Evolutionary conservation across 2,888 invertebrate species (phyloP).

Genomic region (Polydrusus cervinus): DNA sequence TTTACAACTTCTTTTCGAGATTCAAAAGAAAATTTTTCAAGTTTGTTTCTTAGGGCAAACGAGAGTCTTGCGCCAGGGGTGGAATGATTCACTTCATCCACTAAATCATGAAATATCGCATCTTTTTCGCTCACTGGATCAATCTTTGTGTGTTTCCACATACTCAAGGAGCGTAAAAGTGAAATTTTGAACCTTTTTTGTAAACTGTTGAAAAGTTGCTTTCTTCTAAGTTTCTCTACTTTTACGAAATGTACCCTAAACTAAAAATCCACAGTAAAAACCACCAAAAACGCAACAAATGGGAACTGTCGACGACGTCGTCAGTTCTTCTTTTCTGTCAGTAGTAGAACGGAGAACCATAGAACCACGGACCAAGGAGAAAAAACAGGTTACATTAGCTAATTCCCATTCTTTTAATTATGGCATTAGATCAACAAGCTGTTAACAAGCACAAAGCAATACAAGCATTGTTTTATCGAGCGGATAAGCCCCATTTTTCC

Average conservation of each 20-base stretch:
- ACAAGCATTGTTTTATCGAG: too few species aligned
- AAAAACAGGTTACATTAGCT: too few species aligned
- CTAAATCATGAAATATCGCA: constrained; percentile 76
- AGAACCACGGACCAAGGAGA: too few species aligned
- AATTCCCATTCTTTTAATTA: too few species aligned
- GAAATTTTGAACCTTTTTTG: constrained; percentile 38
- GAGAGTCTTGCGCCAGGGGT: constrained; percentile 81
- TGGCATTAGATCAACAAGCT: too few species aligned
- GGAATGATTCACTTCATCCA: constrained; percentile 79
- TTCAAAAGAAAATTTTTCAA: constrained; percentile 76
- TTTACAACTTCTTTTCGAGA: constrained; percentile 80
- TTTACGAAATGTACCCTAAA: neutral
- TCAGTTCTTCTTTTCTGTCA: too few species aligned
- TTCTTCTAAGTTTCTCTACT: neutral
- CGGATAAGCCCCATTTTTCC: too few species aligned
- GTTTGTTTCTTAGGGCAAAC: constrained; percentile 72
- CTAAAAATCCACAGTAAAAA: too few species aligned
- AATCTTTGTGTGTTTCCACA: constrained; percentile 66
- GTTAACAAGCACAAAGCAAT: too few species aligned
- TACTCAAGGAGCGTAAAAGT: constrained; percentile 57
- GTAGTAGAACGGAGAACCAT: too few species aligned
- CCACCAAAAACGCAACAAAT: neutral
- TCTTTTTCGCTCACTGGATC: constrained; percentile 70
- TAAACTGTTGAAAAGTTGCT: neutral
- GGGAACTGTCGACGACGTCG: too few species aligned